Evolutionary conservation across 2,797 vertebrate species (phyloP).

Genomic region (Sebastes baramenuke): DNA sequence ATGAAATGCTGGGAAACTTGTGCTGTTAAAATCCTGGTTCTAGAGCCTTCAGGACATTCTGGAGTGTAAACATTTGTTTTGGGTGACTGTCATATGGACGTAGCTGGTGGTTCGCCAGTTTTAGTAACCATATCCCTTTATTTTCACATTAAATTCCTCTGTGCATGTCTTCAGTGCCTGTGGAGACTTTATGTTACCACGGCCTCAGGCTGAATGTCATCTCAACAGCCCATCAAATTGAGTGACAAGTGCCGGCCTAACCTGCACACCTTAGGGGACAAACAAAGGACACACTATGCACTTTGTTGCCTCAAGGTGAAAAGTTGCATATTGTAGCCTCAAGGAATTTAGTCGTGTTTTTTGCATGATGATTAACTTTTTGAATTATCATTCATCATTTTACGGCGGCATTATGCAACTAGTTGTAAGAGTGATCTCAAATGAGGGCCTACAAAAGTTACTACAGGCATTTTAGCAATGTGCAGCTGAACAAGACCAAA

Average conservation of each 20-base stretch:
- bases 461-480: neutral
- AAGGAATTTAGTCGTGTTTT: conserved; percentile 16
- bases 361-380: neutral
- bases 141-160: conserved; percentile 25
- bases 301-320: conserved; percentile 55
- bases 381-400: conserved; percentile 10
- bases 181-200: conserved; percentile 32
- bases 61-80: neutral
- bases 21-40: neutral
- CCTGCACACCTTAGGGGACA: conserved; percentile 58
- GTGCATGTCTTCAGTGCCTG: conserved; percentile 24
- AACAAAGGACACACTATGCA: conserved; percentile 55
- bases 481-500: neutral
- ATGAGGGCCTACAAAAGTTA: neutral
- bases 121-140: conserved; percentile 1
- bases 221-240: conserved; percentile 66
- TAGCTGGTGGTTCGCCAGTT: neutral
- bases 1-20: neutral
- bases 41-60: conserved; percentile 13
- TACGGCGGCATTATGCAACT: conserved; percentile 27
- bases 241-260: conserved; percentile 66
- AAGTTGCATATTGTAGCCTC: conserved; percentile 34
- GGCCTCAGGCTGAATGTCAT: conserved; percentile 59
- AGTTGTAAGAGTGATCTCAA: conserved; percentile 18
- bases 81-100: neutral